Evolutionary conservation across 2,797 vertebrate genomes (phyloP).

Genomic region (Galaxias olidus): DNA sequence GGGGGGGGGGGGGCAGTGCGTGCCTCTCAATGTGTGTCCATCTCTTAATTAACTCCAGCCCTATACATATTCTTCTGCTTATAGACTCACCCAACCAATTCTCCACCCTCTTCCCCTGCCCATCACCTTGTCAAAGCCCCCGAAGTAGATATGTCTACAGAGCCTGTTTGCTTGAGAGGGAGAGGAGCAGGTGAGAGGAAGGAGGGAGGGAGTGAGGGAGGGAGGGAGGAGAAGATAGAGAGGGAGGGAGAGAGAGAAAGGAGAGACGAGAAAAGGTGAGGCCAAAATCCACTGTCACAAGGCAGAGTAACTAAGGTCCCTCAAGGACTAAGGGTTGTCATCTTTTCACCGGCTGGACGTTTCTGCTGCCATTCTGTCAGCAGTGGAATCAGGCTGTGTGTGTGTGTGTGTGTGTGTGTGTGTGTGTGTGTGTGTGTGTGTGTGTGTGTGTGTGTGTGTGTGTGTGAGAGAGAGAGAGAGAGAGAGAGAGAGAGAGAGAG

Average conservation of each 20-base stretch:
- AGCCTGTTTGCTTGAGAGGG: constrained; percentile 8
- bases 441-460: too few relatives aligned
- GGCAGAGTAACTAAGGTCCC: constrained; percentile 29
- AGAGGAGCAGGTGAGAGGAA: neutral
- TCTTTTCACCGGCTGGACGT: constrained; percentile 19
- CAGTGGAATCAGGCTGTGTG: neutral
- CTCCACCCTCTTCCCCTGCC: too few relatives aligned
- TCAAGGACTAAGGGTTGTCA: constrained; percentile 8
- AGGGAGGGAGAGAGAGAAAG: neutral
- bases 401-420: constrained; percentile 13
- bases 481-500: too few relatives aligned
- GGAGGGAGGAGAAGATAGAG: constrained; percentile 4
- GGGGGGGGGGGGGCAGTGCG: constrained; percentile 23
- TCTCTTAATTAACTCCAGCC: neutral
- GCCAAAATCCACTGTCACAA: constrained; percentile 3
- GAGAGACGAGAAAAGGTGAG: constrained; percentile 17
- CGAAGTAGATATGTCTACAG: neutral
- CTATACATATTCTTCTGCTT: too few relatives aligned
- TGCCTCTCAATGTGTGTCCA: constrained; percentile 1
- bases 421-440: too few relatives aligned
- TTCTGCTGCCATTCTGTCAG: constrained; percentile 6
- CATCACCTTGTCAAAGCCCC: too few relatives aligned
- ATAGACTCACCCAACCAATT: too few relatives aligned
- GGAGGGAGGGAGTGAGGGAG: neutral
- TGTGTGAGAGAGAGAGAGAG: constrained; percentile 1